Evolutionary conservation across 2,888 invertebrate species (phyloP).

Genomic region (Idaea biselata): DNA sequence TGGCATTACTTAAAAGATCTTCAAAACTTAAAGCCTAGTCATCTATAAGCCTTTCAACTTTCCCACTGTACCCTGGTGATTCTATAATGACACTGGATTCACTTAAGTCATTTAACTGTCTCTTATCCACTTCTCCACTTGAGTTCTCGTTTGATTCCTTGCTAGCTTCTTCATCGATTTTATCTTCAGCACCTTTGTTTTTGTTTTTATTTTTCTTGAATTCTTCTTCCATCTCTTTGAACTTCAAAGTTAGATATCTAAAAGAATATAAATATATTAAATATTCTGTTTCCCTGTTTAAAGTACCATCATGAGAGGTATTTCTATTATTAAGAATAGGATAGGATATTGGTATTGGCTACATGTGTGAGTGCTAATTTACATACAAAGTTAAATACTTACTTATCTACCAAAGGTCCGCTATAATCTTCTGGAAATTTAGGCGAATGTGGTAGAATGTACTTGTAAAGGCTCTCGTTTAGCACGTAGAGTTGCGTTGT

Average conservation of each 20-base stretch:
- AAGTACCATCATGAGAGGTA: too few species aligned
- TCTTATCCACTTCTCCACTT: constrained; percentile 32
- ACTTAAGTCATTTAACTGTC: constrained; percentile 40
- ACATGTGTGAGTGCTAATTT: neutral
- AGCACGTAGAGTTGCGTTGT: constrained; percentile 92
- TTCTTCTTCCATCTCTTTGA: constrained; percentile 92
- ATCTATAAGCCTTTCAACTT: constrained; percentile 63
- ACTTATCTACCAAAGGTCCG: constrained; percentile 93
- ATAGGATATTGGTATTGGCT: too few species aligned
- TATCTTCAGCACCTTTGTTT: constrained; percentile 46
- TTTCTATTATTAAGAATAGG: too few species aligned
- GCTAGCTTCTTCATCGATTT: constrained; percentile 46
- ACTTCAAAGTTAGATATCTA: constrained; percentile 90
- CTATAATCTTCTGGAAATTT: constrained; percentile 95
- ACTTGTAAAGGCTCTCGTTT: constrained; percentile 93
- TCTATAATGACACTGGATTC: constrained; percentile 62
- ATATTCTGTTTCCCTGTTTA: too few species aligned
- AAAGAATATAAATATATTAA: constrained; percentile 28
- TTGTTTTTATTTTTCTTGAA: constrained; percentile 85
- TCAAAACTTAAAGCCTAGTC: constrained; percentile 13
- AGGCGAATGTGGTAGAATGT: constrained; percentile 91
- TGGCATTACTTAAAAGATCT: neutral
- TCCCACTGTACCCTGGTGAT: constrained; percentile 65
- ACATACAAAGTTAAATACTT: constrained; percentile 41
- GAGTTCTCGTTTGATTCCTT: constrained; percentile 41